Evolutionary conservation across 1,140 invertebrate genomes (phyloP).

Genomic region (Melipona quadrifasciata): DNA sequence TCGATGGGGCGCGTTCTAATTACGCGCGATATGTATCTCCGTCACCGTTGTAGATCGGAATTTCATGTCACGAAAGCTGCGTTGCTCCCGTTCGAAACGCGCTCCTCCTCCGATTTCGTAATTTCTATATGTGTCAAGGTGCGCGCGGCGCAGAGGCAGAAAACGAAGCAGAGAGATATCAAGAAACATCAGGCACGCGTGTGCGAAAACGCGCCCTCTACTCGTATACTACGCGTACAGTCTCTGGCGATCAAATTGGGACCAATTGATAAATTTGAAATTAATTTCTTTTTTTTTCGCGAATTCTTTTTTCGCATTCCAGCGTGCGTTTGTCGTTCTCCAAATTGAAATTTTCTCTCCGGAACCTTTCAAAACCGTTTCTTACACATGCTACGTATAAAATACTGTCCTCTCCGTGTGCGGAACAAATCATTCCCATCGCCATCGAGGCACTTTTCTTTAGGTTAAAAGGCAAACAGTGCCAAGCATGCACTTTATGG

Average conservation of each 20-base stretch:
- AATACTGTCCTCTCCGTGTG: too few species aligned
- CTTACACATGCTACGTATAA: too few species aligned
- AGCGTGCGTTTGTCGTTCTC: too few species aligned
- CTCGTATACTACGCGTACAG: neutral
- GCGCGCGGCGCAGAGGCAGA: constrained; percentile 8
- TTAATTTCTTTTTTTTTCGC: too few species aligned
- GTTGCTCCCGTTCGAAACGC: constrained; percentile 50
- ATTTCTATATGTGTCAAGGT: constrained; percentile 70
- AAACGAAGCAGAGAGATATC: neutral
- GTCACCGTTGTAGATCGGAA: constrained; percentile 31
- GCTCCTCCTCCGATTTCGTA: constrained; percentile 46
- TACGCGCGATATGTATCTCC: constrained; percentile 23
- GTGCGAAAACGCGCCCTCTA: constrained; percentile 6
- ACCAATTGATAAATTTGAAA: neutral
- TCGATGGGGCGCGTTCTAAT: constrained; percentile 36
- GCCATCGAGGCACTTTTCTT: too few species aligned
- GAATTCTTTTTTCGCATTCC: too few species aligned
- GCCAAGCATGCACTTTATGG: too few species aligned
- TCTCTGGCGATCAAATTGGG: neutral
- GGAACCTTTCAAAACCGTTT: too few species aligned
- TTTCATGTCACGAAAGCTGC: constrained; percentile 34
- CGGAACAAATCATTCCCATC: too few species aligned
- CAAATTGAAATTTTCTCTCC: too few species aligned
- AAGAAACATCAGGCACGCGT: neutral
- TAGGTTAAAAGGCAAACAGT: too few species aligned